Base-by-base conservation (phyloP, 2,888 invertebrate genomes). In the Athripsodes cinereus region DNA sequence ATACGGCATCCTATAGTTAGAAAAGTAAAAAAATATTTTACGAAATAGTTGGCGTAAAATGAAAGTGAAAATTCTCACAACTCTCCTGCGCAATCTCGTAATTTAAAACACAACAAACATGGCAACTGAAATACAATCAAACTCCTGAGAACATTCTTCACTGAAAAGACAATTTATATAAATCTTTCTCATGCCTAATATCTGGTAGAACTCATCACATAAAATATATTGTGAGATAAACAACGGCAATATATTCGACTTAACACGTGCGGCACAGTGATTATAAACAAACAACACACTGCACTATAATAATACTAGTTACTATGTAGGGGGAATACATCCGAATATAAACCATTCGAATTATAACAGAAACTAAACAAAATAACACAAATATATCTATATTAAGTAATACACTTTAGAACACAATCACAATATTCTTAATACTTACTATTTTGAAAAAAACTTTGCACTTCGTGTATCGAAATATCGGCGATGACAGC, bases 41-140 rank as follows among this genome's bases (percentile, higher is more conserved):
- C 3, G 5, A 16, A 44, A 16, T 5, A 8, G 13, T 8, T 16
- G 3, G 3, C 13, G 31, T 16, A 50, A 40, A 55, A 26, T 13
- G 18, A 13, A 22, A 35, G 18, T 50, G 16, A 40, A 40, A 40
- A 8, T 13, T 40, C 16, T 16, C 40, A 13, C n/a, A 16, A 13
- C 40, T 19, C 13, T 26, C 22, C 46, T 50, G 56, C 56, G 56
- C 56, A 56, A 40, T 50, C 50, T 40, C 44, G 40, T 22, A 22
- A 35, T 34, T 22, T 55, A 55, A 55, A 59, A 55, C 61, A 61
- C 61, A 58, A 61, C 58, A 58, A 61, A 61, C 58, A 58, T 55
- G 60, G 60, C 60, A 61, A 55, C 60, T 54, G 35, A 10, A 21
- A 21, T 22, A 22, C 60, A 60, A 50, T 35, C 22, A 53, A 57